These are phyloP conservation scores for Battus philenor DNA, from an alignment of 1,140 invertebrate genomes.

Conservation along the genomic window DNA sequence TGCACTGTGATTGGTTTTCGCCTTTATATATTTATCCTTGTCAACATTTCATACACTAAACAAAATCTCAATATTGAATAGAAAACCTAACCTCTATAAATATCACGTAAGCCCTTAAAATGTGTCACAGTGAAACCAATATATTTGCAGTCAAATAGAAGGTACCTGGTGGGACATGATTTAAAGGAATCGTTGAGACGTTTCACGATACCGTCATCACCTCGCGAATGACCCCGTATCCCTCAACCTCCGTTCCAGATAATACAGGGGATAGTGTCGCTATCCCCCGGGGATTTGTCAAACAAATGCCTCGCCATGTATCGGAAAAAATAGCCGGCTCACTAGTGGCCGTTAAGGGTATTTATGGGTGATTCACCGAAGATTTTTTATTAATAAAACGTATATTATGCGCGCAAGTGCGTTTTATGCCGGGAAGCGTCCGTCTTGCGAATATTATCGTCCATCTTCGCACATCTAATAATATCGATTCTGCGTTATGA, in stretches of 20 bases:
- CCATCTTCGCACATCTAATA: conserved; percentile 68
- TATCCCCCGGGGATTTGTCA: conserved; percentile 69
- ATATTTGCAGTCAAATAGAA: conserved; percentile 39
- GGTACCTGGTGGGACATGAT: conserved; percentile 54
- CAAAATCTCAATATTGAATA: too few species aligned
- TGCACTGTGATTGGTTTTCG: conserved; percentile 9
- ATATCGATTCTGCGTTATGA: conserved; percentile 53
- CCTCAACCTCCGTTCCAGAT: conserved; percentile 51
- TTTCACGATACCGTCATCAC: conserved; percentile 63
- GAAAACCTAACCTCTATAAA: too few species aligned
- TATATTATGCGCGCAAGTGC: conserved; percentile 74
- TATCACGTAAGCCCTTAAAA: conserved; percentile 1
- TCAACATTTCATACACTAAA: too few species aligned
- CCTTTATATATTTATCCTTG: conserved; percentile 10
- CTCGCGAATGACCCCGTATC: conserved; percentile 63
- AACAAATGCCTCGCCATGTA: conserved; percentile 67
- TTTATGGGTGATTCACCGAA: conserved; percentile 67
- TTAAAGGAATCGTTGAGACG: conserved; percentile 48
- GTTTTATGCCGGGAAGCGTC: conserved; percentile 64
- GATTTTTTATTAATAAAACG: conserved; percentile 75
- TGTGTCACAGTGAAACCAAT: conserved; percentile 18
- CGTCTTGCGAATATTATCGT: conserved; percentile 67
- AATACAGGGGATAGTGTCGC: conserved; percentile 71
- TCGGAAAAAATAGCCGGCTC: conserved; percentile 68
- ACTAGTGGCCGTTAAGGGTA: conserved; percentile 69